Evolutionary conservation across 2,888 invertebrate species (phyloP), one percentile per base, ranked within the genome.

Genomic region (Coelinius sp.): DNA sequence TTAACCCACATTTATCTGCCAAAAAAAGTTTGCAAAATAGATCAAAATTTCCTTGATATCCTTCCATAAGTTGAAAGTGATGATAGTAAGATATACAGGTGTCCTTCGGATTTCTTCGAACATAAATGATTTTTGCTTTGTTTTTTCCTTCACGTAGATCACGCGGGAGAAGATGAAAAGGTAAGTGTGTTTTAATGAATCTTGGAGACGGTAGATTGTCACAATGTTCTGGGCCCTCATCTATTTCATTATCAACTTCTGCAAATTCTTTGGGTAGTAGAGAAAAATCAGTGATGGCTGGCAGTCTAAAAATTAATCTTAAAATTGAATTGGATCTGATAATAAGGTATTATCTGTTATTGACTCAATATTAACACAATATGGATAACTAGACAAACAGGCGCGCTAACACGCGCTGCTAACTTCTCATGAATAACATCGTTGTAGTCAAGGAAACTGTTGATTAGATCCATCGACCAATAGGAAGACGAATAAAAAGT

Each of bases 41-140:
- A 6, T 53, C 12, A 10, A 53, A 53, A 25, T 53, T 12, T 7
- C 53, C 53, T 12, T 10, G 12, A 25, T 53, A 53, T 24, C 53
- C 53, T 14, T 24, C 27, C 25, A 53, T 25, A 6, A 53, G 12
- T 53, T 7, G 1, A 4, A 2, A 24, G 25, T 53, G 53, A 53
- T 53, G 53, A 17, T 25, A 53, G n/a, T 25, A 53, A 3, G 53
- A 53, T n/a, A 53, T 53, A 14, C 53, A 53, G 12, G 10, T 27
- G 7, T 53, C 53, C 53, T 53, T 53, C 1, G 24, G 24, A 27
- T 25, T 25, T 22, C 53, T 53, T 8, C 53, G 14, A 6, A 53
- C 53, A 7, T 27, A 53, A 53, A 53, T 25, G 1, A 53, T 53
- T 25, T 53, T 88, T 1, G 53, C 53, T 12, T 12, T 12, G 12